Evolutionary conservation across 2,888 invertebrate genomes (phyloP), one percentile per base, ranked within the genome.

Genomic region (Thysanoteuthis rhombus): DNA sequence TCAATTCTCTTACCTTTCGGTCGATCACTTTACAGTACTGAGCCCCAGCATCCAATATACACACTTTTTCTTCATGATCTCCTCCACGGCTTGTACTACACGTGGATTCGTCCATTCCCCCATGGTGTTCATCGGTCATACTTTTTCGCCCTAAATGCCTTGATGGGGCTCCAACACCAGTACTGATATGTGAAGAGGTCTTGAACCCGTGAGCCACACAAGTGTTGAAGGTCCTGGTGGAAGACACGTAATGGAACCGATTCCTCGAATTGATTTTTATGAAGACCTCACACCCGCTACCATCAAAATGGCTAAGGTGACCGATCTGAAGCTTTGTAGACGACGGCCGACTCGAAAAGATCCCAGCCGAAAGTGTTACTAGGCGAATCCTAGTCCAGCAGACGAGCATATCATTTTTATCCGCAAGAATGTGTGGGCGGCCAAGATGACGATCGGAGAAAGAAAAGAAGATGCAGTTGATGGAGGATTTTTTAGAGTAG

Each of bases 11-110:
- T 47, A 99, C 98, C 97, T 98, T 98, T 94, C 99, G 98, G 96
- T 98, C 98, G 96, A 98, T 98, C 96, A 99, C 97, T 98, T 99
- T 99, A 95, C 99, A 99, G 98, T 99, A 99, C 97, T 99, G 99
- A 95, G 99, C 99, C 94, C 99, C 99, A 94, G 99, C 99, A 97
- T 99, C 99, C 96, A 99, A 98, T 96, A 99, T 99, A 96, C 98
- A 99, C 95, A 99, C 98, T 93, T 94, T 96, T 40, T 92, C 92
- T 28, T 52, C 92, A 40, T 93, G 94, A 4, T 32, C 25, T 0
- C 25, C 58, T 28, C 58, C n/a, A 19, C 8, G 28, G 28, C 22
- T 52, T 28, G 58, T 36, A 40, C 39, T 28, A 91, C 90, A 93
- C 89, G 75, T 89, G 89, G 89, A 12, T 25, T 93, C 39, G 10